A percentile compares a stretch with the other conserved stretches of the same genome.
These are phyloP conservation scores for Drosophila monieri DNA, from an alignment of 2,888 invertebrate genomes.

Conservation along the genomic window DNA sequence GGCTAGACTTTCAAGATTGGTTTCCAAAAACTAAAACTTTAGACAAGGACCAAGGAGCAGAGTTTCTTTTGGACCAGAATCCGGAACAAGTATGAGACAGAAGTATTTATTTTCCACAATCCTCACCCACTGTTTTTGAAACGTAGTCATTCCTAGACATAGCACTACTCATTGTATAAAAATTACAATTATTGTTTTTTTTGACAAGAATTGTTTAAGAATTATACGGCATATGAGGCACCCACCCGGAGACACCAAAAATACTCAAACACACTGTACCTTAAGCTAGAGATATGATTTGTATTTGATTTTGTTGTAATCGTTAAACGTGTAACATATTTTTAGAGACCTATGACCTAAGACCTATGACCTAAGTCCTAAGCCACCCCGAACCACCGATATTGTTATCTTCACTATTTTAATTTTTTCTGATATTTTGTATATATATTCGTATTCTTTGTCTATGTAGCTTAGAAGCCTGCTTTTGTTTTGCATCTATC, in stretches of 20 bases:
- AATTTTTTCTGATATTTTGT: not conserved
- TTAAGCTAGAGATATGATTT: slow-evolving; percentile 25
- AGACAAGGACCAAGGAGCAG: not conserved
- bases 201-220: not conserved
- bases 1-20: not conserved
- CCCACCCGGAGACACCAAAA: not conserved
- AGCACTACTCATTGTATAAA: slow-evolving; percentile 11
- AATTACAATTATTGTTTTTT: slow-evolving; percentile 6
- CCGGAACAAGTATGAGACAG: slow-evolving; percentile 23
- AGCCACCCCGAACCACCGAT: slow-evolving; percentile 11
- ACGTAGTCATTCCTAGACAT: slow-evolving; percentile 7
- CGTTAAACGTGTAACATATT: slow-evolving; percentile 23
- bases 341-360: slow-evolving; percentile 27
- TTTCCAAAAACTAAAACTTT: not conserved
- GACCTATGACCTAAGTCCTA: slow-evolving; percentile 35
- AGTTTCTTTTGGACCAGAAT: slow-evolving; percentile 5
- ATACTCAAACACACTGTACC: slow-evolving; percentile 19
- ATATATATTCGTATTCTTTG: not conserved
- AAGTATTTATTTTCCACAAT: slow-evolving; percentile 27
- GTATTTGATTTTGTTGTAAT: slow-evolving; percentile 26
- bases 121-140: slow-evolving; percentile 7
- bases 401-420: slow-evolving; percentile 28
- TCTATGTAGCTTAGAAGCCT: slow-evolving; percentile 32
- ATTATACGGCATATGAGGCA: too few relatives aligned
- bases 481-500: slow-evolving; percentile 16